A percentile compares a stretch with the other conserved stretches of the same genome.
phyloP scores from a whole-genome alignment of 2,113 vertebrate genomes.

The Pachycephala philippinensis region DNA sequence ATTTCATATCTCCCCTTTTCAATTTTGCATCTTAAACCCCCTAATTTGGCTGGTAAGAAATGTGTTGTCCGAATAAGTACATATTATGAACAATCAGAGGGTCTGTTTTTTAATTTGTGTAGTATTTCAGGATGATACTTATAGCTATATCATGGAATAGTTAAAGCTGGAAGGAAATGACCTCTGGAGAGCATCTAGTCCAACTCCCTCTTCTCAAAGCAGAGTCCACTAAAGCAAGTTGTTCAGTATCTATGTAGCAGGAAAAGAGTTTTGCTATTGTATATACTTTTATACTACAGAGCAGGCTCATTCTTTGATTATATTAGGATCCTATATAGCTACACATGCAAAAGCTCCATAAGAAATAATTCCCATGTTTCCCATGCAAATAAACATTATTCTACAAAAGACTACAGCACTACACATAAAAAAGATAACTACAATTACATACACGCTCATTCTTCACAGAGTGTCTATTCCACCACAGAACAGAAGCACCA shows the following conservation, averaged over 20 bases:
- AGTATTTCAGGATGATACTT: neutral
- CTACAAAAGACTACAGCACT: neutral
- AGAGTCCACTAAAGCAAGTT: neutral
- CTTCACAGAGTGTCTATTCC: neutral
- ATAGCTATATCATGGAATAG: neutral
- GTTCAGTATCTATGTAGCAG: neutral
- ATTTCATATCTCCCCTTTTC: neutral
- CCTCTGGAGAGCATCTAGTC: neutral
- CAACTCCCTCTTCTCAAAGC: neutral
- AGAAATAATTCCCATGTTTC: neutral
- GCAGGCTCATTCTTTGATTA: neutral
- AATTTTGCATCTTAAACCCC: neutral
- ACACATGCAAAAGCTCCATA: neutral
- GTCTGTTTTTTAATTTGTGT: neutral
- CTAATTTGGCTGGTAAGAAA: neutral
- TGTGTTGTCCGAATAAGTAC: fast-evolving
- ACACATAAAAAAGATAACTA: neutral
- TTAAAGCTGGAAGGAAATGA: neutral
- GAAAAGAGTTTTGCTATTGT: neutral
- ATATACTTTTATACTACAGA: neutral
- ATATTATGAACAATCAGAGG: neutral
- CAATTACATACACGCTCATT: neutral
- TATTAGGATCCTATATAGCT: neutral
- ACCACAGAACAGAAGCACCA: neutral
- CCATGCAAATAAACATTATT: neutral